Evolutionary conservation across 2,888 invertebrate genomes (phyloP).

Genomic region (Calliphora vomitoria): DNA sequence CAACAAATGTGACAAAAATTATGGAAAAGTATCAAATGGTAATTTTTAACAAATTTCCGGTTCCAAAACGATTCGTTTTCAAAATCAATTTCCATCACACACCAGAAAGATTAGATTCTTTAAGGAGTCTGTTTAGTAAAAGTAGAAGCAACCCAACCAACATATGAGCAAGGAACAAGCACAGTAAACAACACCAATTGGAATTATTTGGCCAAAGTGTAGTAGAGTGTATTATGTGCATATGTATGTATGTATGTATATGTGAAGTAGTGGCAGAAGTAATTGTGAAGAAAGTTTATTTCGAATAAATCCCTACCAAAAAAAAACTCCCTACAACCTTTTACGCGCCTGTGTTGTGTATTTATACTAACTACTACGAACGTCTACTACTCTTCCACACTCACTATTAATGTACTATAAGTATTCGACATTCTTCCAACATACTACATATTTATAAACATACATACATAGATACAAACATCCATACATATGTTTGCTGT

Average conservation of each 20-base stretch:
- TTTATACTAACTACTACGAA: conserved; percentile 53
- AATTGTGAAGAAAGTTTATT: background rate
- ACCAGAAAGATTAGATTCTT: too few species aligned
- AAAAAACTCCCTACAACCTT: background rate
- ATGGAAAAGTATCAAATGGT: too few species aligned
- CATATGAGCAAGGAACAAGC: background rate
- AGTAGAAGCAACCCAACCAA: too few species aligned
- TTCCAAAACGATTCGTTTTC: too few species aligned
- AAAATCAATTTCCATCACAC: too few species aligned
- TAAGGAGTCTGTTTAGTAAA: too few species aligned
- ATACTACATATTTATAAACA: background rate
- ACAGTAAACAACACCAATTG: too few species aligned
- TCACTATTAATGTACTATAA: background rate
- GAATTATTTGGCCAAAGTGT: background rate
- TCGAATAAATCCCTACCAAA: conserved; percentile 7
- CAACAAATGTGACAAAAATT: too few species aligned
- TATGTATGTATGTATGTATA: too few species aligned
- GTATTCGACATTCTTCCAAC: conserved; percentile 2
- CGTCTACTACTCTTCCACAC: conserved; percentile 22
- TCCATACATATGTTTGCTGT: conserved; percentile 27
- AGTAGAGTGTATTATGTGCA: too few species aligned
- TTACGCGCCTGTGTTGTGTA: conserved; percentile 54
- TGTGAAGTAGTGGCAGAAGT: background rate
- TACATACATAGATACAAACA: background rate
- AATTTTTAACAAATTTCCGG: too few species aligned